These are phyloP conservation scores for Recurvirostra avosetta DNA, from an alignment of 2,113 vertebrate species.

Conservation along the genomic window DNA sequence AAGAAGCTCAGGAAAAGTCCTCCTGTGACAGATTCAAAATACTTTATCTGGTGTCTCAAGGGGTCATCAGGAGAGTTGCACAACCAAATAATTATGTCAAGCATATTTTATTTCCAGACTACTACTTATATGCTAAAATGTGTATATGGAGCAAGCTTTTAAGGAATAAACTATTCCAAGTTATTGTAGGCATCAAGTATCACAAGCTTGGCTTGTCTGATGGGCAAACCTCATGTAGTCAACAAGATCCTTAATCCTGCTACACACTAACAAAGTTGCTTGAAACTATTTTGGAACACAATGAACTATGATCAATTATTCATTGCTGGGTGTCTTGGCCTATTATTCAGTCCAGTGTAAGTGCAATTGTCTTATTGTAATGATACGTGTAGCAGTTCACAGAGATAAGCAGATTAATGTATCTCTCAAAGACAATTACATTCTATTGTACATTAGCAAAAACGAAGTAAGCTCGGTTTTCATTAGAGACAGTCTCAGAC, in stretches of 20 bases:
- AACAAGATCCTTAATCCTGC: conserved; percentile 1
- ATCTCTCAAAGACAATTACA: conserved; percentile 8
- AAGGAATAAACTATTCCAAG: background rate
- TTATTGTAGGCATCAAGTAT: background rate
- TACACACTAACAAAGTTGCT: background rate
- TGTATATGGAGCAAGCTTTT: background rate
- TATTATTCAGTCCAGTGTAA: conserved; percentile 20
- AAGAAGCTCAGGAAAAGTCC: background rate
- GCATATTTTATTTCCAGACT: background rate
- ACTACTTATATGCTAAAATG: background rate
- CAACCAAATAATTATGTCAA: background rate
- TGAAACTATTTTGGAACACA: conserved; percentile 26
- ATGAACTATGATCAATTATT: conserved; percentile 14
- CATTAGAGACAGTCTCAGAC: background rate
- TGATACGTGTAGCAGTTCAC: background rate
- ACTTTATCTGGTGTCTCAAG: background rate
- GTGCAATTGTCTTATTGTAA: conserved; percentile 34
- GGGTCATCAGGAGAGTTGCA: background rate
- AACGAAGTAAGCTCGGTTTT: conserved; percentile 39
- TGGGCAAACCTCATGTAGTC: background rate
- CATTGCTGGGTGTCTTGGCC: background rate
- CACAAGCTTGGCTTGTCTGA: background rate
- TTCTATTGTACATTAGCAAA: background rate
- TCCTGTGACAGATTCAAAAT: background rate
- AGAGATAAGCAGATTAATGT: conserved; percentile 25